Evolutionary conservation across 2,113 vertebrate genomes (phyloP).

Genomic region (Pomatostomus ruficeps): DNA sequence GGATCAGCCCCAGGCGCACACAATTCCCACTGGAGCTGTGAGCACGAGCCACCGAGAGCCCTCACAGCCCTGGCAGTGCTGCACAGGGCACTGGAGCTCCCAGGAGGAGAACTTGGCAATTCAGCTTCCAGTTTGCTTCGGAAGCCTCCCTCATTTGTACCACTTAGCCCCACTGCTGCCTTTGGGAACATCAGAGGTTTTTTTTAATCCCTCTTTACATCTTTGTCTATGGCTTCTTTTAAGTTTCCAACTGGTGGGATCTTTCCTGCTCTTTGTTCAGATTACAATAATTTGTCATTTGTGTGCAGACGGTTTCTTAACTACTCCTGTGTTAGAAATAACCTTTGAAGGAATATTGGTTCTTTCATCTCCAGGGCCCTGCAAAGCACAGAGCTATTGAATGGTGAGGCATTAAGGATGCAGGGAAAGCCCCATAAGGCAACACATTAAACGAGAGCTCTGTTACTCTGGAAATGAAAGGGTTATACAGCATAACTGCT

Average conservation of each 20-base stretch:
- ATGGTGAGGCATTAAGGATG: slow-evolving; percentile 63
- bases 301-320: slow-evolving; percentile 60
- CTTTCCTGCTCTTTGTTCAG: slow-evolving; percentile 59
- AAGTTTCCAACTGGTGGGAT: slow-evolving; percentile 27
- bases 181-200: neutral
- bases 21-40: neutral
- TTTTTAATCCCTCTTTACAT: neutral
- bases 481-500: slow-evolving; percentile 20
- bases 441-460: slow-evolving; percentile 55
- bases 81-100: neutral
- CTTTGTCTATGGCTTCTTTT: neutral
- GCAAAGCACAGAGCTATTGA: slow-evolving; percentile 63
- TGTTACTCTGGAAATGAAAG: slow-evolving; percentile 45
- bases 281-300: slow-evolving; percentile 70
- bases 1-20: neutral
- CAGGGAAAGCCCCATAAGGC: slow-evolving; percentile 57
- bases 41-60: rapidly evolving
- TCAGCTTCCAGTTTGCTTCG: neutral
- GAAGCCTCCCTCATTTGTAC: slow-evolving; percentile 31
- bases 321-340: slow-evolving; percentile 67
- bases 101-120: neutral
- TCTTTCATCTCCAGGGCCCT: slow-evolving; percentile 59
- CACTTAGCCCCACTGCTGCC: slow-evolving; percentile 28
- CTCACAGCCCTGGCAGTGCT: neutral
- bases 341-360: slow-evolving; percentile 48